A percentile compares a stretch with the other conserved stretches of the same genome.
These are phyloP conservation scores for Tichodroma muraria DNA, from an alignment of 2,113 vertebrate species.

Conservation along the genomic window DNA sequence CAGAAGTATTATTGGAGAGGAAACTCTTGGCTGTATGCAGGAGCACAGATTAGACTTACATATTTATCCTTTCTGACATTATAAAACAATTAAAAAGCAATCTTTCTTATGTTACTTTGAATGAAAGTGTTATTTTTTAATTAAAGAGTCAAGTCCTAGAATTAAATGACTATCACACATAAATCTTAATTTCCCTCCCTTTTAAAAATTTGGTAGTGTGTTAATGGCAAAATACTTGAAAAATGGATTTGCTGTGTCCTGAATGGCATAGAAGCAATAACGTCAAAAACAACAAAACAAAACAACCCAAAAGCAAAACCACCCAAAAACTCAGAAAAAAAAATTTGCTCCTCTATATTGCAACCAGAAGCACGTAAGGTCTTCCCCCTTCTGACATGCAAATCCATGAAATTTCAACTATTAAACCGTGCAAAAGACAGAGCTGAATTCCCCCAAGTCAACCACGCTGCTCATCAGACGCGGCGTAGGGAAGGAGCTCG, in stretches of 20 bases:
- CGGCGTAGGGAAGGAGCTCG: fast-evolving
- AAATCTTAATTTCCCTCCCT: background rate
- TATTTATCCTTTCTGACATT: constrained; percentile 25
- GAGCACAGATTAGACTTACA: background rate
- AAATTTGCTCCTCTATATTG: background rate
- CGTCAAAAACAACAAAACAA: background rate
- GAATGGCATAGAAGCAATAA: background rate
- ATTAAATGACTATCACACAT: background rate
- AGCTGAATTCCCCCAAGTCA: background rate
- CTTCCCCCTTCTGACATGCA: background rate
- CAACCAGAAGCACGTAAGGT: background rate
- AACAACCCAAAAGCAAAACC: background rate
- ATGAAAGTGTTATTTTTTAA: background rate
- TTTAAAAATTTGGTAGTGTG: background rate
- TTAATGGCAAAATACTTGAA: background rate
- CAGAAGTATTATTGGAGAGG: background rate
- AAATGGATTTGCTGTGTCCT: background rate
- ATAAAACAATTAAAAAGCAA: background rate
- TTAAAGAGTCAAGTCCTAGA: background rate
- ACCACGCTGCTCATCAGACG: fast-evolving
- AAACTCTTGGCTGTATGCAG: background rate
- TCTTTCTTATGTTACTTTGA: background rate
- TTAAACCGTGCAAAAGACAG: background rate
- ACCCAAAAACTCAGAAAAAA: background rate
- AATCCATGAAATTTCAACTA: background rate